Evolutionary conservation across 1,140 invertebrate genomes (phyloP), one percentile per base, ranked within the genome.

Genomic region (Globodera rostochiensis): DNA sequence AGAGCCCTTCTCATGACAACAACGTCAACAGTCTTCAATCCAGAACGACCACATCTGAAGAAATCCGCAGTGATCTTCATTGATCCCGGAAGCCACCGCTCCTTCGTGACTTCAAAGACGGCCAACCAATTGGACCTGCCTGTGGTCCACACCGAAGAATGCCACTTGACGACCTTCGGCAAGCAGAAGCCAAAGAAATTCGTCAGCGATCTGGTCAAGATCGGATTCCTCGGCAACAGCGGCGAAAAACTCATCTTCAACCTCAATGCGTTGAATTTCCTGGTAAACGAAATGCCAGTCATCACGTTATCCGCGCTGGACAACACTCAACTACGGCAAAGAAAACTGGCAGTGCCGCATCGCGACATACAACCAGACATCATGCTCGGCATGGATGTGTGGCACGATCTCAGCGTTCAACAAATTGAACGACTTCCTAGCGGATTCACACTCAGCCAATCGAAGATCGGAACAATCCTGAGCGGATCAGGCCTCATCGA

Each of bases 71-170:
- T 25, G 25, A 73, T 73, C 21, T 73, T 73, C 21, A 73, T 73
- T 73, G 71, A 73, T 73, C 71, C 71, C 4, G 71, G 71, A 13
- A 25, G 15, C 25, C 71, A 73, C 46, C 71, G n/a, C 15, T 73
- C 71, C 15, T 73, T 73, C 21, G 8, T 73, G 7, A n/a, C 71
- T 0, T 13, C 71, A n/a, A 25, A 73, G 25, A 11, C 50, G 15
- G 71, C 71, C 13, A 50, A 73, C 7, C 15, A 15, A n/a, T 50
- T 73, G 13, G 13, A 73, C 19, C 25, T 73, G 4, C 71, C 71
- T 4, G 50, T 73, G 13, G 21, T 73, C 4, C 45, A 15, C 21
- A 73, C 46, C 8, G 71, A 73, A 73, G 50, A 15, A n/a, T 73
- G 71, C 50, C 13, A 25, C 46, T 8, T 73, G 13, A 73, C 71